Base-by-base conservation (phyloP, 1,140 invertebrate genomes). In the Anastrepha obliqua region DNA sequence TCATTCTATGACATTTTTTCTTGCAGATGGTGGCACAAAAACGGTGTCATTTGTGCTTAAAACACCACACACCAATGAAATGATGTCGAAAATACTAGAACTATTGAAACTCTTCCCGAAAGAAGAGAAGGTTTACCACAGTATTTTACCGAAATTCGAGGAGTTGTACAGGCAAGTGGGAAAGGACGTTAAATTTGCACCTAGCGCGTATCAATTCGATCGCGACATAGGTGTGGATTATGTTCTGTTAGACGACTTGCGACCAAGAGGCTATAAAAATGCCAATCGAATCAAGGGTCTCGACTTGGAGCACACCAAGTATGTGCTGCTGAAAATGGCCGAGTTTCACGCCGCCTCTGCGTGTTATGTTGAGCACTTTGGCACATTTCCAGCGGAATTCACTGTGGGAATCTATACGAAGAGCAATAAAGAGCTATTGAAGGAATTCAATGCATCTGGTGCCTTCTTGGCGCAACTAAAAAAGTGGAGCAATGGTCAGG, bases 281-380 rank as follows among this genome's bases (percentile, higher is more conserved):
- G 94, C 91, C 20, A 94, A 95, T 89, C 93, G 95, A 74, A 89
- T 93, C 55, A 91, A 93, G 60, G 95, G 95, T 5, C 88, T 95
- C 0, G 93, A 95, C 51, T 87, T 94, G 5, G 91, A 94, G 9
- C 94, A 95, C 85, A 91, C 95, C 59, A 93, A 93, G 39, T 89
- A 92, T 44, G 94, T 94, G 0, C 91, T 95, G 0, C 93, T 94
- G 70, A 94, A 94, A 29, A 89, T 95, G 47, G 95, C 95, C 0
- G 94, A 94, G 6, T 95, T 95, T 88, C 95, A 95, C 90, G 95
- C 95, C 0, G 90, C 91, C 2, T 94, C 93, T 0, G 91, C 92
- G 2, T 93, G 92, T 70, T 92, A 91, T 86, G 92, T 92, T 39
- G 92, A 92, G 87, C 91, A 92, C 17, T 86, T 90, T 29, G 91